Conservation (phyloP, 2,797 vertebrate species). For the Ambastaia sidthimunki region DNA sequence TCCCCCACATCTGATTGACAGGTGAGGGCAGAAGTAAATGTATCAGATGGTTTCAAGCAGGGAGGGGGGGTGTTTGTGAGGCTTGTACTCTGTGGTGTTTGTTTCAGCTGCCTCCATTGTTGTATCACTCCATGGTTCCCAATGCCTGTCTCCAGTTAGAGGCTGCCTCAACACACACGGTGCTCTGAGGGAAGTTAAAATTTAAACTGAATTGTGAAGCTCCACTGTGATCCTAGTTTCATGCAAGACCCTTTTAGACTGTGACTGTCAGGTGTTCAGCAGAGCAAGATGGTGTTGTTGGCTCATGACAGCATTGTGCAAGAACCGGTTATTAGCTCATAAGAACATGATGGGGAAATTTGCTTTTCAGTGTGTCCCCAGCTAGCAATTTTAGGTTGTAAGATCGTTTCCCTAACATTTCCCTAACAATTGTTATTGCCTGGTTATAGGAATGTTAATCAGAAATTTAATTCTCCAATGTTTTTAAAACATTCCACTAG, state of each 20-base stretch:
- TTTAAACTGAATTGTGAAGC: constrained; percentile 36
- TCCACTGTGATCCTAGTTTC: constrained; percentile 13
- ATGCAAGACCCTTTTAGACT: constrained; percentile 16
- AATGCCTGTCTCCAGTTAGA: constrained; percentile 90
- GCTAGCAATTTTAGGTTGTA: too few relatives aligned
- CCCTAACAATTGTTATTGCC: too few relatives aligned
- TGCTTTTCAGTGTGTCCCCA: constrained; percentile 16
- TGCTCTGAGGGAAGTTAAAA: constrained; percentile 30
- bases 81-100: constrained; percentile 80
- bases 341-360: constrained; percentile 39
- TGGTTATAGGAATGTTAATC: too few relatives aligned
- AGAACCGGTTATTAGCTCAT: constrained; percentile 41
- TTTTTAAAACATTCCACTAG: too few relatives aligned
- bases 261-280: constrained; percentile 34
- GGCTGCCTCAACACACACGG: constrained; percentile 68
- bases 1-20: constrained; percentile 87
- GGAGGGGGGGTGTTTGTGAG: constrained; percentile 71
- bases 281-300: constrained; percentile 8
- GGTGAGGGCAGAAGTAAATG: constrained; percentile 84
- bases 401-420: too few relatives aligned
- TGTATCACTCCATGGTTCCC: constrained; percentile 87
- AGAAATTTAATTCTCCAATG: too few relatives aligned
- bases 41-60: constrained; percentile 93
- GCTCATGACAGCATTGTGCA: constrained; percentile 54
- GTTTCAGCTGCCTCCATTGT: constrained; percentile 88